Evolutionary conservation across 2,113 vertebrate genomes (phyloP).

Genomic region (Eretmochelys imbricata): DNA sequence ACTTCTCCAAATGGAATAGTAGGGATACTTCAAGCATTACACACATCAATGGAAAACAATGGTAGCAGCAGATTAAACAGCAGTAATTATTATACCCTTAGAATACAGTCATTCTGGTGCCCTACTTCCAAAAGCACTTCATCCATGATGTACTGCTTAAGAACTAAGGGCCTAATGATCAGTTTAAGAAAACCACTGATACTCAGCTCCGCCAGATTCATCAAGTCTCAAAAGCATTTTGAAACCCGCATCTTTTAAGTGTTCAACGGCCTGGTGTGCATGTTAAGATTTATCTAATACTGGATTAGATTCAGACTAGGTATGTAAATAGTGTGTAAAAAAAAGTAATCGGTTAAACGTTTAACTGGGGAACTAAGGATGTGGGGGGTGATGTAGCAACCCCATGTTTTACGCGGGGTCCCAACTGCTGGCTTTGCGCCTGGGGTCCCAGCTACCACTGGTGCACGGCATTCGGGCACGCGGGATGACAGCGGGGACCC

Average conservation of each 20-base stretch:
- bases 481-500: too few relatives aligned
- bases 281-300: neutral
- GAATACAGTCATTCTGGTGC: constrained; percentile 5
- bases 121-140: constrained; percentile 24
- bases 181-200: neutral
- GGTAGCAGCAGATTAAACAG: constrained; percentile 68
- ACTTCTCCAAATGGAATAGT: constrained; percentile 54
- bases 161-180: neutral
- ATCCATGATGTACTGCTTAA: neutral
- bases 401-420: too few relatives aligned
- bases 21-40: constrained; percentile 66
- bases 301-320: neutral
- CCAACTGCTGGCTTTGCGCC: too few relatives aligned
- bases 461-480: too few relatives aligned
- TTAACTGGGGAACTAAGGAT: too few relatives aligned
- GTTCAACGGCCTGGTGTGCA: constrained; percentile 2
- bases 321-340: too few relatives aligned
- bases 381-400: too few relatives aligned
- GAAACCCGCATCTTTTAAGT: neutral
- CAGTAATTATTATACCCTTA: constrained; percentile 37
- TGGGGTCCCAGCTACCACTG: too few relatives aligned
- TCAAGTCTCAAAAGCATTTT: neutral
- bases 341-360: too few relatives aligned
- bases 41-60: constrained; percentile 56
- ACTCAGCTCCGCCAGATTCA: neutral